phyloP scores from a whole-genome alignment of 2,888 invertebrate species.

The Acanthopleura granulata region DNA sequence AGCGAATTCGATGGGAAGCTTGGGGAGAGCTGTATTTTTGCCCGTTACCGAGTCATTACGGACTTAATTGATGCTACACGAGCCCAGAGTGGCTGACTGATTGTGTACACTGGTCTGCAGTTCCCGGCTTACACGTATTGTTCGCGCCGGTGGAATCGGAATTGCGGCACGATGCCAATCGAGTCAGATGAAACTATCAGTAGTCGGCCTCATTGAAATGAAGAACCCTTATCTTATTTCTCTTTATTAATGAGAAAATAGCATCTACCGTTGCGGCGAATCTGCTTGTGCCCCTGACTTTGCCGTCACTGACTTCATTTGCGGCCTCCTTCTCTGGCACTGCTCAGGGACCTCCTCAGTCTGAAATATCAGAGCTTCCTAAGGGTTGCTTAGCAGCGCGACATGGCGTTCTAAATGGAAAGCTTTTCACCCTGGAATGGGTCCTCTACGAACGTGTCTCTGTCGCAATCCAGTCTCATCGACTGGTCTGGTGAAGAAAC shows the following conservation, averaged over 20 bases:
- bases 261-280: slow-evolving; percentile 2
- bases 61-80: slow-evolving; percentile 18
- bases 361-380: not conserved
- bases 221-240: slow-evolving; percentile 15
- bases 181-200: slow-evolving; percentile 15
- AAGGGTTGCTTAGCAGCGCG: slow-evolving; percentile 3
- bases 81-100: not conserved
- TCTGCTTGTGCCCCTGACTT: not conserved
- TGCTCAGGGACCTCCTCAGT: not conserved
- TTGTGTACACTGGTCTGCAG: not conserved
- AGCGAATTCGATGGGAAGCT: not conserved
- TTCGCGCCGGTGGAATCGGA: not conserved
- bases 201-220: not conserved
- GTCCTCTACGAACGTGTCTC: not conserved
- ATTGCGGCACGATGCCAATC: slow-evolving; percentile 2
- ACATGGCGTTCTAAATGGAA: not conserved
- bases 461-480: not conserved
- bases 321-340: not conserved
- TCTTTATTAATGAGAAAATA: slow-evolving; percentile 18
- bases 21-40: not conserved
- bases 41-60: slow-evolving; percentile 16
- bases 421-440: not conserved
- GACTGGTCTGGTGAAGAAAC: not conserved
- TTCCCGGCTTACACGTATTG: not conserved
- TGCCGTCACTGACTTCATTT: not conserved